phyloP scores from a whole-genome alignment of 2,797 vertebrate species.

The Chaunax sp. region DNA sequence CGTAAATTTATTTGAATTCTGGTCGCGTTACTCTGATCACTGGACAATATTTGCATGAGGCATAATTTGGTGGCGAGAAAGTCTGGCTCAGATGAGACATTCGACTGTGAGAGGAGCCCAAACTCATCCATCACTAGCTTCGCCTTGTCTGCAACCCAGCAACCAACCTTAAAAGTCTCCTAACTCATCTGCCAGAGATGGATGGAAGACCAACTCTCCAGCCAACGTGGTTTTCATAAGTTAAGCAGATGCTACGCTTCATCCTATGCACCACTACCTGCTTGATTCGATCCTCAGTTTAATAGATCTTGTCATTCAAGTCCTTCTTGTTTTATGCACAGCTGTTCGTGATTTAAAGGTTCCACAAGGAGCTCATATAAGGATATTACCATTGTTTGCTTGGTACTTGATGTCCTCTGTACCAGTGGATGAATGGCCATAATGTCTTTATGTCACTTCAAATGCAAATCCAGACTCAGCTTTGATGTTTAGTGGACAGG shows the following conservation, averaged over 20 bases:
- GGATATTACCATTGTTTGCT: slow-evolving; percentile 12
- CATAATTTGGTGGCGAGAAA: slow-evolving; percentile 60
- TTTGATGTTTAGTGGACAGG: slow-evolving; percentile 66
- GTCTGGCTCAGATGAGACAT: slow-evolving; percentile 62
- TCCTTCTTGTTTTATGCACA: slow-evolving; percentile 27
- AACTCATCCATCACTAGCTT: slow-evolving; percentile 77
- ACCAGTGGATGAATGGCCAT: slow-evolving; percentile 13
- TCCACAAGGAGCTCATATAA: background rate
- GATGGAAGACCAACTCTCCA: slow-evolving; percentile 58
- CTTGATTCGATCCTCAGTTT: slow-evolving; percentile 32
- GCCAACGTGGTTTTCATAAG: slow-evolving; percentile 79
- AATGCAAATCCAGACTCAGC: slow-evolving; percentile 64
- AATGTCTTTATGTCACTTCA: slow-evolving; percentile 31
- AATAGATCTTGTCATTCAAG: slow-evolving; percentile 38
- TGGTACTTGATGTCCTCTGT: background rate
- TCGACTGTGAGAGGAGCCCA: slow-evolving; percentile 62
- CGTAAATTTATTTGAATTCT: slow-evolving; percentile 60
- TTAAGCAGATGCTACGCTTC: slow-evolving; percentile 55
- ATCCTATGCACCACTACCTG: slow-evolving; percentile 48
- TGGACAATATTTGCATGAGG: slow-evolving; percentile 61
- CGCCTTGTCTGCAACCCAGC: slow-evolving; percentile 66
- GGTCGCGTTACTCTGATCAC: slow-evolving; percentile 39
- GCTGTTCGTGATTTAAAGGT: slow-evolving; percentile 28
- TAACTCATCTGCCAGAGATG: slow-evolving; percentile 65
- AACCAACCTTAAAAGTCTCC: slow-evolving; percentile 67